Evolutionary conservation across 2,888 invertebrate genomes (phyloP).

Genomic region (Tupiocoris notatus): DNA sequence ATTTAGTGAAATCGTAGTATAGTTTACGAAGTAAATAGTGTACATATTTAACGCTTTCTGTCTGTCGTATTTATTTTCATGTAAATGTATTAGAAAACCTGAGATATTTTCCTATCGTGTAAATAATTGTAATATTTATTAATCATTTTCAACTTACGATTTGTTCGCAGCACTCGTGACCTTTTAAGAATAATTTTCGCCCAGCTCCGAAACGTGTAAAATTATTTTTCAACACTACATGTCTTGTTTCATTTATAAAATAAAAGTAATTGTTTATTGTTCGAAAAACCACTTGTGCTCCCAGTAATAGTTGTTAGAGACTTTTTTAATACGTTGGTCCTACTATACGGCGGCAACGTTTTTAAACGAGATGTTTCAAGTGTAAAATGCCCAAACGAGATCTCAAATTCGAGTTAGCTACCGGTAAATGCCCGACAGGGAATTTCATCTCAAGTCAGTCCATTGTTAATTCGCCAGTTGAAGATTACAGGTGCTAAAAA

Average conservation of each 20-base stretch:
- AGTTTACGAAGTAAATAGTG: conserved; percentile 24
- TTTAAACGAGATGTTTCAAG: no score
- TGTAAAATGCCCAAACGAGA: no score
- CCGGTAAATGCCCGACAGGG: no score
- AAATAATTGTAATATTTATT: conserved; percentile 26
- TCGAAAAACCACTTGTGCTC: conserved; percentile 5
- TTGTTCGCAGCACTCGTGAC: conserved; percentile 30
- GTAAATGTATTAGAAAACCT: conserved; percentile 32
- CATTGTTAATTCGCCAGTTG: no score
- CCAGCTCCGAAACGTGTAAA: conserved; percentile 30
- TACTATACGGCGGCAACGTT: no score
- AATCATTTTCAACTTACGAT: conserved; percentile 16
- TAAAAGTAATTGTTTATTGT: conserved; percentile 40
- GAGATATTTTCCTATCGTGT: conserved; percentile 36
- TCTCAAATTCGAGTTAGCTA: no score
- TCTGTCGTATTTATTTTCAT: conserved; percentile 23
- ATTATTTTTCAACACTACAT: conserved; percentile 35
- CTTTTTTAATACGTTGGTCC: no score
- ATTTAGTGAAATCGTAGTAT: background rate
- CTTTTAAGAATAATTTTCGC: conserved; percentile 8
- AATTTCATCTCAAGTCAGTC: no score
- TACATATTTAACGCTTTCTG: conserved; percentile 14
- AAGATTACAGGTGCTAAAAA: background rate
- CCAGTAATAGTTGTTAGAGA: no score
- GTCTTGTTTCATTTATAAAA: conserved; percentile 39